Evolutionary conservation across 2,797 vertebrate species (phyloP).

Genomic region (Gymnothorax javanicus): DNA sequence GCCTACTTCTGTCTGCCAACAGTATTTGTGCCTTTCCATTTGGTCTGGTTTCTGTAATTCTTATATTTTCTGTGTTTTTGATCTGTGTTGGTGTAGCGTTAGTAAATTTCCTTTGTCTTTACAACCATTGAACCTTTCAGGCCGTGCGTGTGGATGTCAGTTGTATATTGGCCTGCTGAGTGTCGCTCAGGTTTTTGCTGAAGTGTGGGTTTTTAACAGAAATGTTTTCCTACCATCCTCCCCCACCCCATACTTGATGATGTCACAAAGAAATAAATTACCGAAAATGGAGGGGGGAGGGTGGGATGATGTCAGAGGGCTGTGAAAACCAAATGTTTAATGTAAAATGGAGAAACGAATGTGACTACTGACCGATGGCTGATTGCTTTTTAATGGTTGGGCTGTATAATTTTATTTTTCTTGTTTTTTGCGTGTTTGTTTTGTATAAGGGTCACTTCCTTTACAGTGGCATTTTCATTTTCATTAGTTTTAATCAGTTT

Average conservation of each 20-base stretch:
- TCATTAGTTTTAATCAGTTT: background rate
- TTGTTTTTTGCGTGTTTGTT: background rate
- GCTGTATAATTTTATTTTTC: background rate
- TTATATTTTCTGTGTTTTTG: background rate
- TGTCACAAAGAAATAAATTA: background rate
- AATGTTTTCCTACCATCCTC: background rate
- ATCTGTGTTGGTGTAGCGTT: background rate
- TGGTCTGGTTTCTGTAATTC: background rate
- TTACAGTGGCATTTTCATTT: background rate
- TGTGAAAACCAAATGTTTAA: background rate
- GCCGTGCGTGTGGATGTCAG: background rate
- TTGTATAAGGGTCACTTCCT: background rate
- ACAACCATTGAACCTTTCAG: background rate
- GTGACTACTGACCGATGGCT: background rate
- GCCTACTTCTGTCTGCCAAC: background rate
- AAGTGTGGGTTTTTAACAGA: background rate
- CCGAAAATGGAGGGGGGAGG: background rate
- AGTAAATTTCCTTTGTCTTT: background rate
- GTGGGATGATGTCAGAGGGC: background rate
- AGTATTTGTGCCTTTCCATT: background rate
- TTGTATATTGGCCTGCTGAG: background rate
- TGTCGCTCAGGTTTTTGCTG: conserved; percentile 3
- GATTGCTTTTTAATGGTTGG: background rate
- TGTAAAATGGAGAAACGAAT: background rate
- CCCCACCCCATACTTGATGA: background rate